Evolutionary conservation across 2,888 invertebrate species (phyloP).

Genomic region (Furcula furcula): DNA sequence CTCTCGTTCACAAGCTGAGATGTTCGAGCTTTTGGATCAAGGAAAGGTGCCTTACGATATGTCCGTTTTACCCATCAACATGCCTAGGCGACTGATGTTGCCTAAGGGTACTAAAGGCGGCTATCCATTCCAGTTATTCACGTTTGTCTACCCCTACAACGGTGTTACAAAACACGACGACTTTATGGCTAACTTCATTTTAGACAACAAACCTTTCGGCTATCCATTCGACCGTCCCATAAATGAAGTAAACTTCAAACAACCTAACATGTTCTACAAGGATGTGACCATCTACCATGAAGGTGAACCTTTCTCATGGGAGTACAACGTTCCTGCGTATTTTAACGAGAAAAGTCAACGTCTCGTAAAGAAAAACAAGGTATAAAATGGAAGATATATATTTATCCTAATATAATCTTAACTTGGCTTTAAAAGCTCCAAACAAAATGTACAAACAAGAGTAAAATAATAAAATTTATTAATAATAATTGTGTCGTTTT

Average conservation of each 20-base stretch:
- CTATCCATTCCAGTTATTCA: conserved; percentile 84
- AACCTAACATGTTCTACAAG: conserved; percentile 83
- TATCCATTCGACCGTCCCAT: conserved; percentile 83
- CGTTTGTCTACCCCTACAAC: conserved; percentile 81
- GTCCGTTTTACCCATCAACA: conserved; percentile 78
- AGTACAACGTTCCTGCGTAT: conserved; percentile 43
- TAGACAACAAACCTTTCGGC: conserved; percentile 78
- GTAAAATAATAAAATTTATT: not conserved
- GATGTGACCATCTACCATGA: conserved; percentile 80
- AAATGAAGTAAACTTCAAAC: conserved; percentile 61
- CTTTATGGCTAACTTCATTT: conserved; percentile 42
- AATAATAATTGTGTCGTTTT: not conserved
- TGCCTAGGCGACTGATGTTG: conserved; percentile 86
- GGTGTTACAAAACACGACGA: conserved; percentile 56
- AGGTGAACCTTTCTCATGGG: conserved; percentile 53
- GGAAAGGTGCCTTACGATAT: conserved; percentile 75
- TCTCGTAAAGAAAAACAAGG: conserved; percentile 23
- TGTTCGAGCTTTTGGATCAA: conserved; percentile 82
- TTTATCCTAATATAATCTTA: not conserved
- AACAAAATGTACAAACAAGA: not conserved
- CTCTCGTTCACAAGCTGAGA: conserved; percentile 81
- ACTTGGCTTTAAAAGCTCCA: conserved; percentile 38
- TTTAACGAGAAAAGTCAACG: too few species aligned
- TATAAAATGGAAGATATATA: conserved; percentile 5
- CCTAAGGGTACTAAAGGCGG: conserved; percentile 87